Evolutionary conservation across 2,797 vertebrate genomes (phyloP).

Genomic region (Gymnoscopelus microlampas): DNA sequence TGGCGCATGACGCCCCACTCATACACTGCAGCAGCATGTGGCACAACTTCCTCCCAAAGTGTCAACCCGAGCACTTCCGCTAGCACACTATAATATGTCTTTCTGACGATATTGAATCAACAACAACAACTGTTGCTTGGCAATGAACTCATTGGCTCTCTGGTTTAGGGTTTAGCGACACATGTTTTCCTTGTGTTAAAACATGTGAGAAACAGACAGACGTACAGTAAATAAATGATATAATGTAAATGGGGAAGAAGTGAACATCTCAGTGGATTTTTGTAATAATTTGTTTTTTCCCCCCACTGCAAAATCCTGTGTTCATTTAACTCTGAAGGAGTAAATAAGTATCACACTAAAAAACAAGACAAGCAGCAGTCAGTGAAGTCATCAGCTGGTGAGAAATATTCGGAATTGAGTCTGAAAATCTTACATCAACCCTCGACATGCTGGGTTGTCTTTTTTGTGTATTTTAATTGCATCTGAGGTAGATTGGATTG

Average conservation of each 20-base stretch:
- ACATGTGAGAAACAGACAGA: conserved; percentile 29
- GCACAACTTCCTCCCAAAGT: conserved; percentile 68
- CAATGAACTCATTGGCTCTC: neutral
- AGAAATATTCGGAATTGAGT: no score
- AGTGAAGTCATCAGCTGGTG: no score
- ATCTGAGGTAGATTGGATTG: no score
- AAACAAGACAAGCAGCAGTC: no score
- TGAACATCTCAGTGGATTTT: no score
- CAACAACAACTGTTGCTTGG: conserved; percentile 46
- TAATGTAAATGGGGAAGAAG: neutral
- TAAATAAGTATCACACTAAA: no score
- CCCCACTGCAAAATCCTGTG: no score
- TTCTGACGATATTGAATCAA: conserved; percentile 25
- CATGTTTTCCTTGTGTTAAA: neutral
- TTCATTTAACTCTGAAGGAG: no score
- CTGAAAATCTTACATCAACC: no score
- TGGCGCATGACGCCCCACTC: conserved; percentile 35
- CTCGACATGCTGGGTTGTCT: no score
- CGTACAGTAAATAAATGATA: neutral
- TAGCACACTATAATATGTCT: conserved; percentile 45
- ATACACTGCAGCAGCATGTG: conserved; percentile 41
- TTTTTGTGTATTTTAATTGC: no score
- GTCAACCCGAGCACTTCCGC: conserved; percentile 69
- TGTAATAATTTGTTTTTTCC: no score
- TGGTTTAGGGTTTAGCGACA: neutral